phyloP scores from a whole-genome alignment of 2,888 invertebrate species.

The Gnatocerus cornutus region DNA sequence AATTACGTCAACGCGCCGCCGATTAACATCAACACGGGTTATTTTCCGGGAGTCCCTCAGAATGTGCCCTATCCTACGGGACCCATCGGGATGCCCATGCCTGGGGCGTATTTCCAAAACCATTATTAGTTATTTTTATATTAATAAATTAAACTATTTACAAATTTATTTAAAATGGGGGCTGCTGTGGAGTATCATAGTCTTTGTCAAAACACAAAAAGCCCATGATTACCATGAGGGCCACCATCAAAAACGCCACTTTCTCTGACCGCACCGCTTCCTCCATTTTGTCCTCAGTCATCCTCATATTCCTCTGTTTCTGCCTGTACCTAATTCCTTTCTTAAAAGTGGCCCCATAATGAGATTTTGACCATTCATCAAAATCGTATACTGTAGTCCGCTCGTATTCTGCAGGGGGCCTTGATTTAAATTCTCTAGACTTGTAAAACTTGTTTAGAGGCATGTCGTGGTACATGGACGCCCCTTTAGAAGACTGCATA shows the following conservation, averaged over 20 bases:
- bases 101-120: constrained; percentile 71
- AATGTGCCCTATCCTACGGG: constrained; percentile 80
- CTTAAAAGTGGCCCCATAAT: constrained; percentile 72
- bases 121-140: constrained; percentile 56
- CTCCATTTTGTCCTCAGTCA: constrained; percentile 17
- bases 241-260: constrained; percentile 40
- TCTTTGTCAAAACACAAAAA: constrained; percentile 13
- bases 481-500: constrained; percentile 27
- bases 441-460: constrained; percentile 76
- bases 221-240: constrained; percentile 42
- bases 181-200: constrained; percentile 35
- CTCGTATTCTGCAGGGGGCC: constrained; percentile 75
- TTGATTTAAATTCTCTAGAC: constrained; percentile 73
- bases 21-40: constrained; percentile 67
- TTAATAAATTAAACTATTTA: constrained; percentile 26
- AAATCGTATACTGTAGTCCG: constrained; percentile 84
- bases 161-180: constrained; percentile 17
- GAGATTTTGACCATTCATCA: constrained; percentile 81
- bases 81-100: constrained; percentile 87
- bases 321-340: constrained; percentile 58
- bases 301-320: constrained; percentile 45
- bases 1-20: constrained; percentile 69
- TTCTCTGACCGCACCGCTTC: constrained; percentile 46
- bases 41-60: constrained; percentile 70
- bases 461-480: background rate